phyloP scores from a whole-genome alignment of 2,888 invertebrate genomes.

The Chouioia cunea region DNA sequence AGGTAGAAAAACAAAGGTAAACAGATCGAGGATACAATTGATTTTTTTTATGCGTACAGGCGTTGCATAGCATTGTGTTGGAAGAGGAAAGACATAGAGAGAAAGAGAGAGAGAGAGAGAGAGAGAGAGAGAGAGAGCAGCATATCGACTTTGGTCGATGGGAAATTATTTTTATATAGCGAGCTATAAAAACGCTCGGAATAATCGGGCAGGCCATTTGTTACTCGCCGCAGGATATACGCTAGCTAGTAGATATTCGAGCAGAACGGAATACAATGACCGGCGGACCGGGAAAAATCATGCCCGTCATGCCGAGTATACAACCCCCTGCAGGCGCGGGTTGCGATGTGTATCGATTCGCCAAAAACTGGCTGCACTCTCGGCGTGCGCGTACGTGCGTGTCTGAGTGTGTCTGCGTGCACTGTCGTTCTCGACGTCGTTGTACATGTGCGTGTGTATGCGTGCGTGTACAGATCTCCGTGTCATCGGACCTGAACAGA shows the following conservation, averaged over 20 bases:
- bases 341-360: conserved; percentile 31
- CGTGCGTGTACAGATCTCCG: background rate
- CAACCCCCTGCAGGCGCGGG: conserved; percentile 20
- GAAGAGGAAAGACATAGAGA: background rate
- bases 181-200: conserved; percentile 33
- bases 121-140: too few relatives aligned
- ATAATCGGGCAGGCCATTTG: conserved; percentile 34
- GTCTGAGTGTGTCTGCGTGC: background rate
- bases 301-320: conserved; percentile 49
- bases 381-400: conserved; percentile 15
- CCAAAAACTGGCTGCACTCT: conserved; percentile 9
- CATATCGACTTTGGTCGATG: conserved; percentile 8
- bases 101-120: too few relatives aligned
- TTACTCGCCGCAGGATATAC: conserved; percentile 28
- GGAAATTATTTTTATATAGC: conserved; percentile 37
- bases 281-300: conserved; percentile 49
- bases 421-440: too few relatives aligned
- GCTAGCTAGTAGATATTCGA: background rate
- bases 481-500: conserved; percentile 25
- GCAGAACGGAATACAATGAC: conserved; percentile 36
- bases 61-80: background rate
- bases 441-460: too few relatives aligned
- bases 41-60: background rate
- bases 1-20: background rate
- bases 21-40: background rate